A percentile compares a stretch with the other conserved stretches of the same genome.
Conservation (phyloP, 2,797 vertebrate genomes). For the Acridotheres tristis region DNA sequence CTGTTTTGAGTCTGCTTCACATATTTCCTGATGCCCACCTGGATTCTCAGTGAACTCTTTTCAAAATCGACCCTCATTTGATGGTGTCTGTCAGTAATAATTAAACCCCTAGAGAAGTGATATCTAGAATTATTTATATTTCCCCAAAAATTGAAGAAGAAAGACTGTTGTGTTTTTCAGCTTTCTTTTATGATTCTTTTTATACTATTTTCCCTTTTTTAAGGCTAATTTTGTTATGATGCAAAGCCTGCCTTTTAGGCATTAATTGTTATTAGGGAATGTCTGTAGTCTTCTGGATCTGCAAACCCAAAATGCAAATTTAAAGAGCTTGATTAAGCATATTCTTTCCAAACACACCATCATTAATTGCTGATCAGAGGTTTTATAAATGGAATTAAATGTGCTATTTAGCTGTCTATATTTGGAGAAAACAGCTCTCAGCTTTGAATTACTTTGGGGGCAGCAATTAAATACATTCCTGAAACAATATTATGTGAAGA, state of each 20-base stretch:
- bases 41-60: not conserved
- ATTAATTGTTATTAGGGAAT: not conserved
- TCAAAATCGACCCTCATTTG: not conserved
- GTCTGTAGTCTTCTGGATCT: not conserved
- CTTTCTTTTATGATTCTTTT: not conserved
- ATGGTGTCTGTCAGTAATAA: not conserved
- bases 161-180: not conserved
- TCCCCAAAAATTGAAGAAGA: not conserved
- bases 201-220: not conserved
- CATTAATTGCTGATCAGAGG: not conserved
- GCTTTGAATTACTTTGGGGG: not conserved
- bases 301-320: not conserved
- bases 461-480: not conserved
- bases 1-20: accelerated
- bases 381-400: not conserved
- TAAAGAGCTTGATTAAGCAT: not conserved
- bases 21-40: not conserved
- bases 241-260: not conserved
- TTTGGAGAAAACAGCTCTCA: not conserved
- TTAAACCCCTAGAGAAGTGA: not conserved
- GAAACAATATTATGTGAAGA: not conserved
- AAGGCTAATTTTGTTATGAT: not conserved
- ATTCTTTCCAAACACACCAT: not conserved
- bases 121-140: not conserved
- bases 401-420: not conserved